Base-by-base conservation (phyloP, 2,113 vertebrate species). In the Chloebia gouldiae region DNA sequence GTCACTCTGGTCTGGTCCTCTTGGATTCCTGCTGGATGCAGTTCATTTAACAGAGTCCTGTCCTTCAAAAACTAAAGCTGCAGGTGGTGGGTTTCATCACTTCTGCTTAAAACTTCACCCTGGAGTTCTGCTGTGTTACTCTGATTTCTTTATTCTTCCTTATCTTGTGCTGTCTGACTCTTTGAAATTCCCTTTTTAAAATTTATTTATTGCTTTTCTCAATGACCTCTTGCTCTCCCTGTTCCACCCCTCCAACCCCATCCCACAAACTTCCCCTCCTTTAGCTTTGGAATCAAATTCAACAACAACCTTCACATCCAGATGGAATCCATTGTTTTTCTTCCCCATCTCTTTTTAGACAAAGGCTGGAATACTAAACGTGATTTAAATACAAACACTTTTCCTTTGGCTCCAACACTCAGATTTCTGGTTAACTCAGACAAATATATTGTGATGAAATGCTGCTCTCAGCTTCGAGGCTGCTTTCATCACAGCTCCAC, bases 401-500 rank as follows among this genome's bases (percentile, higher is more conserved):
- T 27, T 88, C 73, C 90, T 93, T 82, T 92, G 84, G 40, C 93
- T 96, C 90, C 68, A 42, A 24, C 49, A 28, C 50, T 65, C 47
- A 35, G 77, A 79, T 81, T 92, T 88, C 82, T 86, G 56, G 73
- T 94, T 88, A 90, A 95, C 86, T 88, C 93, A 88, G 95, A 96
- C 89, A 95, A 92, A 91, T 93, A 94, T 93, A 94, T 96, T 96
- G 90, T 95, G 93, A 95, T 83, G 86, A 95, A 97, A 96, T 42
- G 59, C 96, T 93, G 81, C 79, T 27, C 77, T 93, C 92, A 24
- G 3, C 76, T 64, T 91, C 6, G 95, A 93, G 93, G 93, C 90
- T 51, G 45, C 70, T 84, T 94, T 95, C 90, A 93, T 96, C 97
- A 95, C 96, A 96, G 97, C 86, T 93, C 97, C 95, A 96, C 97